phyloP scores from a whole-genome alignment of 1,140 invertebrate species.

The Heliconius nattereri region DNA sequence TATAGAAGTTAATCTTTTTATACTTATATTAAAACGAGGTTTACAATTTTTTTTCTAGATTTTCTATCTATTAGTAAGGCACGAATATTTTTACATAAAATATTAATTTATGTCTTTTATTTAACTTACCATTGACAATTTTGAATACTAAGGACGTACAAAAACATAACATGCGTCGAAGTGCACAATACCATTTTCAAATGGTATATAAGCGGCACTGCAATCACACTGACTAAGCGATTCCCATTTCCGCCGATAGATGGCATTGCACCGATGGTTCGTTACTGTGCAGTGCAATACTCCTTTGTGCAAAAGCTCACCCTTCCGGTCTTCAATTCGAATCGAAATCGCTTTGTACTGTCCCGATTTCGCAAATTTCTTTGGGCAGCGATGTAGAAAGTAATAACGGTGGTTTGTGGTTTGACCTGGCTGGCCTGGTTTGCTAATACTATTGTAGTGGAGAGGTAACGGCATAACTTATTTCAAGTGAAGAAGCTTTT shows the following conservation, averaged over 20 bases:
- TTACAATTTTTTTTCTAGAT: too few relatives aligned
- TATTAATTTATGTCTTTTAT: too few relatives aligned
- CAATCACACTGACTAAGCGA: constrained; percentile 59
- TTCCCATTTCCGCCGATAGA: constrained; percentile 71
- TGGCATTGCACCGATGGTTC: constrained; percentile 60
- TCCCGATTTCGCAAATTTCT: constrained; percentile 64
- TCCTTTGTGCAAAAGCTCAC: constrained; percentile 50
- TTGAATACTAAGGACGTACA: not conserved
- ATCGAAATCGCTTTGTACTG: constrained; percentile 46
- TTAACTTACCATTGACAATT: too few relatives aligned
- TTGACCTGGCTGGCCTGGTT: constrained; percentile 37
- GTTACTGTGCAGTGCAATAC: constrained; percentile 67
- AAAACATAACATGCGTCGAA: not conserved
- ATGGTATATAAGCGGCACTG: constrained; percentile 23
- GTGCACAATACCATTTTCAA: not conserved
- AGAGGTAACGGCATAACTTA: not conserved
- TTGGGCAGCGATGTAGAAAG: constrained; percentile 62
- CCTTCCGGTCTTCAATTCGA: constrained; percentile 66
- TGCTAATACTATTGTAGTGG: constrained; percentile 4
- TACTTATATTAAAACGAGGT: too few relatives aligned
- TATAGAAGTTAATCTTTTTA: too few relatives aligned
- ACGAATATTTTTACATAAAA: too few relatives aligned
- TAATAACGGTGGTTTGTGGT: constrained; percentile 53
- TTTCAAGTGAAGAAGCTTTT: not conserved
- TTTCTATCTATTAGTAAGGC: too few relatives aligned